Percentiles rank a stretch among this genome's conserved stretches.
Conservation (phyloP, 2,888 invertebrate genomes). For the Eurois occulta region DNA sequence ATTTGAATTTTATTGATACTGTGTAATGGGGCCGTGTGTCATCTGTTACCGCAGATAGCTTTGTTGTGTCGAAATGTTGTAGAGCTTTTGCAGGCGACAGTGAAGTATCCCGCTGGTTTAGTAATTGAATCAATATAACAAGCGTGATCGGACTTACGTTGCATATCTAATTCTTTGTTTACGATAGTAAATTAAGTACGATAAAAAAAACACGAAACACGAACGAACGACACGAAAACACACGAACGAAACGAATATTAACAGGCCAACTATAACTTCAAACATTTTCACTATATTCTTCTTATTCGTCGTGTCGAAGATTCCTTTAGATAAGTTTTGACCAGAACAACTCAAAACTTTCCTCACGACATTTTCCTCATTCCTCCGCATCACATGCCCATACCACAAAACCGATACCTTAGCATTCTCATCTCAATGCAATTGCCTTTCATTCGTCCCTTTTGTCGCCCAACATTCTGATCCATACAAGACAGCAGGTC, state of each 20-base stretch:
- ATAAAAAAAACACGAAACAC: too few species aligned
- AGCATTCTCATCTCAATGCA: too few species aligned
- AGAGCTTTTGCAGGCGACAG: not conserved
- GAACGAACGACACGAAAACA: too few species aligned
- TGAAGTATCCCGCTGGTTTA: not conserved
- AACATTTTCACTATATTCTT: not conserved
- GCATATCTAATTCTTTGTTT: not conserved
- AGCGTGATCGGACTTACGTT: not conserved
- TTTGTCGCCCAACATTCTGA: too few species aligned
- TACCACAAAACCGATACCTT: too few species aligned
- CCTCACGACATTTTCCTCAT: too few species aligned
- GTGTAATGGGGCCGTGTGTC: not conserved
- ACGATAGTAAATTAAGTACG: slow-evolving; percentile 1
- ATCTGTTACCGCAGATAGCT: not conserved
- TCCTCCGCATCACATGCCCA: too few species aligned
- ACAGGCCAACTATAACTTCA: too few species aligned
- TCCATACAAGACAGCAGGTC: too few species aligned
- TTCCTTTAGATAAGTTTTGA: not conserved
- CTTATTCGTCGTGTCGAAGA: not conserved
- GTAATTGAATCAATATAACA: not conserved
- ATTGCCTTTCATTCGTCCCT: too few species aligned
- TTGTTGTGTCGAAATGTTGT: not conserved
- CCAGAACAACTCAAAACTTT: too few species aligned
- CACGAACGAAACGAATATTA: too few species aligned
- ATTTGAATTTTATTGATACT: slow-evolving; percentile 41